Evolutionary conservation across 2,113 vertebrate genomes (phyloP).

Genomic region (Oenanthe melanoleuca): DNA sequence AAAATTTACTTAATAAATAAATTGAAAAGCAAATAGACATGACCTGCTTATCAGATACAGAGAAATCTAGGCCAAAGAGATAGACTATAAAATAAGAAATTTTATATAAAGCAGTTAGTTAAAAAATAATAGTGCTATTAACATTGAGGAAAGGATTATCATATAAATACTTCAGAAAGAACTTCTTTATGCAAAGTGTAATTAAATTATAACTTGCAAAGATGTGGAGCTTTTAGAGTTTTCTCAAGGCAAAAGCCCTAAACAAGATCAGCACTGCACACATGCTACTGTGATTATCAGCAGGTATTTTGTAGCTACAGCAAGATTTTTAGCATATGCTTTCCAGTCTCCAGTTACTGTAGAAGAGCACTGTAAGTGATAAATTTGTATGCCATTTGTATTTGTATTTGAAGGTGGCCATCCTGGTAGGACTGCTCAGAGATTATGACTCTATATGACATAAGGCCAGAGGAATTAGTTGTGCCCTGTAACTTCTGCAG

Average conservation of each 20-base stretch:
- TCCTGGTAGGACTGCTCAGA: not conserved
- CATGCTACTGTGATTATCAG: not conserved
- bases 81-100: not conserved
- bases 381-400: not conserved
- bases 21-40: not conserved
- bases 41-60: not conserved
- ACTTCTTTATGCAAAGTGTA: not conserved
- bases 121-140: not conserved
- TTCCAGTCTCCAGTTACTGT: not conserved
- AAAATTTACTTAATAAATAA: not conserved
- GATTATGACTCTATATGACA: not conserved
- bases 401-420: not conserved
- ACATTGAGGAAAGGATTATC: not conserved
- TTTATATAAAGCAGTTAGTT: not conserved
- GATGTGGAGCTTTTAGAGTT: not conserved
- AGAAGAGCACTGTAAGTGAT: not conserved
- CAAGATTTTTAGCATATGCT: not conserved
- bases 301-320: not conserved
- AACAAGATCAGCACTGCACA: not conserved
- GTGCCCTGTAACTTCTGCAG: not conserved
- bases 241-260: not conserved
- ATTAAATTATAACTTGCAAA: conserved; percentile 14
- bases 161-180: not conserved
- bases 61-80: not conserved
- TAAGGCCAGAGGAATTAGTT: not conserved